Conservation (phyloP, 2,888 invertebrate species). For the Mythimna pallens region DNA sequence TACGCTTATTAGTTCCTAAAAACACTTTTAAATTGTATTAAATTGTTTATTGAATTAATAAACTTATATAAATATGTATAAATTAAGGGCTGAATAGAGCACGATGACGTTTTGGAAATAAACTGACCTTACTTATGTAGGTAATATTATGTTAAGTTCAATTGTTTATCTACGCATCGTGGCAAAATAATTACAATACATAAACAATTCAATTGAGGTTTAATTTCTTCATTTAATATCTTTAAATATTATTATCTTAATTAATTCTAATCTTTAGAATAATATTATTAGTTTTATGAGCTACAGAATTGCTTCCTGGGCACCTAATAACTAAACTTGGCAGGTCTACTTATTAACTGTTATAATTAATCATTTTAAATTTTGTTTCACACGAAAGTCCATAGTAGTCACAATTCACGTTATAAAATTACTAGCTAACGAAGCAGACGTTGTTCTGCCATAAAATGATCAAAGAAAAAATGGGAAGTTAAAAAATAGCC, state of each 20-base stretch:
- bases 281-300: background rate
- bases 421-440: too few relatives aligned
- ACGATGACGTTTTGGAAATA: background rate
- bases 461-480: too few relatives aligned
- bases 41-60: too few relatives aligned
- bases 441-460: too few relatives aligned
- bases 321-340: background rate
- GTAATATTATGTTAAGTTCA: background rate
- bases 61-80: too few relatives aligned
- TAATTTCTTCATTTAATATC: background rate
- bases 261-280: too few relatives aligned
- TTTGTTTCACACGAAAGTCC: too few relatives aligned
- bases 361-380: too few relatives aligned
- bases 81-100: too few relatives aligned
- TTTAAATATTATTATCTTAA: too few relatives aligned
- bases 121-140: background rate
- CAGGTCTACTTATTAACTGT: background rate
- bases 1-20: background rate
- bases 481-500: too few relatives aligned
- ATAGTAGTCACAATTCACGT: too few relatives aligned
- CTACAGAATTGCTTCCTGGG: background rate
- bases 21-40: background rate
- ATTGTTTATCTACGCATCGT: background rate
- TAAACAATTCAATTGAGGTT: background rate
- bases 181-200: background rate